Base-by-base conservation (phyloP, 1,140 invertebrate genomes). In the Anadara kagoshimensis region DNA sequence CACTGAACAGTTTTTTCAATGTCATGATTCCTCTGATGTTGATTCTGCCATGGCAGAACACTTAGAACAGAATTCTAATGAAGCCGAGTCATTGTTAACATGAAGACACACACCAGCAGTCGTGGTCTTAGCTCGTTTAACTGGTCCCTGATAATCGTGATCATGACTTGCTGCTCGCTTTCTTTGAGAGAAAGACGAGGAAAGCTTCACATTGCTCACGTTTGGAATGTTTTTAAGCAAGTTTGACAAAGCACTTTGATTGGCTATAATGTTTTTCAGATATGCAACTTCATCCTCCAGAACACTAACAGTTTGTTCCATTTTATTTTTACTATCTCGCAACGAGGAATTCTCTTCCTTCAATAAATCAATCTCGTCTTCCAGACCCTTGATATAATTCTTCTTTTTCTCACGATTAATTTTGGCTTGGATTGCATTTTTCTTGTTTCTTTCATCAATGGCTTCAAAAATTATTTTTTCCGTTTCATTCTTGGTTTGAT, bases 341-440 rank as follows among this genome's bases (percentile, higher is more conserved):
- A 88, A 57, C 51, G 71, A 36, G 7, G 53, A 59, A 69, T 86
- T 86, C 63, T 83, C 78, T 41, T 54, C 63, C 58, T 78, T 80
- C 11, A 84, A 56, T 11, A 71, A 44, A 20, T 78, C 73, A 61
- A 85, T 73, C 53, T 86, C 76, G 24, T 82, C 61, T 59, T 88
- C 85, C 20, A 88, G 57, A 41, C 64, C 72, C 57, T 79, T 78
- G 1, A 88, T 80, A 58, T 85, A 87, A 0, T 57, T 73, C 77
- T 88, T 88, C 66, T 88, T 88, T 75, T 84, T 88, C 68, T 85
- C 79, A 22, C 86, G 63, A 56, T 87, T 87, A 1, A 83, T n/a
- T 74, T 85, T 85, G 8, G 86, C 86, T 58, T 86, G 80, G 36
- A 78, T 57, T 29, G 86, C 86, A 84, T 87, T 87, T 71, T 86